phyloP scores from a whole-genome alignment of 2,888 invertebrate species.

The Drymonia ruficornis region DNA sequence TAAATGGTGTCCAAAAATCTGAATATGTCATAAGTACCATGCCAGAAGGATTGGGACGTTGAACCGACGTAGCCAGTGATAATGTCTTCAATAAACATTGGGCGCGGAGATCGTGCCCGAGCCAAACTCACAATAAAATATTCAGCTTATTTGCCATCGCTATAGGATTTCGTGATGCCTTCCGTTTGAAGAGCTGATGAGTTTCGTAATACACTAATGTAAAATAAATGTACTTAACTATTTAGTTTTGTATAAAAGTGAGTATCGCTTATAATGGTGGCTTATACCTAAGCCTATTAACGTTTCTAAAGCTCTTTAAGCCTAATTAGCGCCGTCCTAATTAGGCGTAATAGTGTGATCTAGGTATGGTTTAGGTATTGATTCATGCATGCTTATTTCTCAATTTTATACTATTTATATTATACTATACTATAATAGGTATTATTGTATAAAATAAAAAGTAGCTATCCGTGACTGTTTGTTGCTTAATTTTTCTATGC shows the following conservation, averaged over 20 bases:
- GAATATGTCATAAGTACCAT: conserved; percentile 42
- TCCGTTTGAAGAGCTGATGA: conserved; percentile 52
- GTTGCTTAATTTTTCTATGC: too few relatives aligned
- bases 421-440: too few relatives aligned
- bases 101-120: conserved; percentile 68
- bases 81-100: conserved; percentile 73
- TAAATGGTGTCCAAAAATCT: conserved; percentile 16
- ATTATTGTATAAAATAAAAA: too few relatives aligned
- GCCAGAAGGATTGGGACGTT: conserved; percentile 61
- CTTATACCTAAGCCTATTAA: background rate
- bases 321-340: too few relatives aligned
- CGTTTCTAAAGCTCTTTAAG: too few relatives aligned
- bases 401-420: too few relatives aligned
- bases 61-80: conserved; percentile 71
- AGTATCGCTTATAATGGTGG: background rate
- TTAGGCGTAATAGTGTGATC: too few relatives aligned
- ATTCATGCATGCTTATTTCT: too few relatives aligned
- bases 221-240: conserved; percentile 14
- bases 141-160: conserved; percentile 73
- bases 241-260: background rate
- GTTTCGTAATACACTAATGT: conserved; percentile 31
- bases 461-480: too few relatives aligned
- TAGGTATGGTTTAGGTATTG: too few relatives aligned
- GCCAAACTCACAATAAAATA: conserved; percentile 74
- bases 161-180: conserved; percentile 65